Conservation (phyloP, 1,140 invertebrate genomes). For the Archivesica marissinica region DNA sequence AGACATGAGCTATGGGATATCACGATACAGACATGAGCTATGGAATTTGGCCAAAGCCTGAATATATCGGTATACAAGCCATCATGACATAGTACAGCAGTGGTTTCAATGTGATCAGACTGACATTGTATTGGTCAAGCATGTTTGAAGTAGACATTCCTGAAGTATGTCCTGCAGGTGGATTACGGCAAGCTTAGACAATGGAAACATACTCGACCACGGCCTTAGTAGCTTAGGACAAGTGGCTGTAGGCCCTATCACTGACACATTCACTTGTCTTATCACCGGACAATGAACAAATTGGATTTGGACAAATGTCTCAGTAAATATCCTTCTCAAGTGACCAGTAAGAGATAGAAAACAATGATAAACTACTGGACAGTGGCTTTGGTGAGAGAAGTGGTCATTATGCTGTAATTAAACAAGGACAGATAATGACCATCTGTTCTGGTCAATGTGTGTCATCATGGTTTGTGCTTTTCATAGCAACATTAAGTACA, state of each 20-base stretch:
- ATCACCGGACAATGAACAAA: slow-evolving; percentile 4
- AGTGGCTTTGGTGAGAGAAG: neutral
- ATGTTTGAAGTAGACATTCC: too few species aligned
- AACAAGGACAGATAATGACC: slow-evolving; percentile 3
- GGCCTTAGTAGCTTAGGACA: neutral
- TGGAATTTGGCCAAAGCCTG: too few species aligned
- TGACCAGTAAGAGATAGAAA: neutral
- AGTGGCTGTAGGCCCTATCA: neutral
- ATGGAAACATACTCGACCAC: too few species aligned
- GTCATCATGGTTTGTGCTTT: neutral
- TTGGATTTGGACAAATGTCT: slow-evolving; percentile 21
- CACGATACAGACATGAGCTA: too few species aligned
- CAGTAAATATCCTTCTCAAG: neutral
- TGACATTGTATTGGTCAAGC: too few species aligned
- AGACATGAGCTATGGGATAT: too few species aligned
- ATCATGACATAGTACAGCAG: too few species aligned
- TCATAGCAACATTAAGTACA: neutral
- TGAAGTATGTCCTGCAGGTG: too few species aligned
- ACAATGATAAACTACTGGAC: neutral
- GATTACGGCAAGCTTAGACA: too few species aligned
- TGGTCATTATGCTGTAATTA: slow-evolving; percentile 7
- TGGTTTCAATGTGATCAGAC: too few species aligned
- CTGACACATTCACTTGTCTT: slow-evolving; percentile 17
- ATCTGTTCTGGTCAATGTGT: neutral
- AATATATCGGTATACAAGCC: too few species aligned